These are phyloP conservation scores for Acanthosepion esculentum DNA, from an alignment of 2,888 invertebrate genomes.

Conservation along the genomic window DNA sequence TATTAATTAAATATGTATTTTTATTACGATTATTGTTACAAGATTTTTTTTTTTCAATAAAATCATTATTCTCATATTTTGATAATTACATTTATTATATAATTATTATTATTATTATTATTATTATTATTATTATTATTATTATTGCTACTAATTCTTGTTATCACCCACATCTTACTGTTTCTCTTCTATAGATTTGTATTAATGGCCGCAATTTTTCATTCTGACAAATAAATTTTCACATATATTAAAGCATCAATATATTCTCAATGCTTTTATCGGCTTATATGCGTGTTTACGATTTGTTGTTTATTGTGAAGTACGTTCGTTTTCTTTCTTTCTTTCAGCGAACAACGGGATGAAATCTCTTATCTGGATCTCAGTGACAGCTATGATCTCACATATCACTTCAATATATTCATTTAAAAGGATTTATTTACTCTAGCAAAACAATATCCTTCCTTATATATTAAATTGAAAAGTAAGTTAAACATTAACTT, in stretches of 20 bases:
- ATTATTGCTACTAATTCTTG: constrained; percentile 17
- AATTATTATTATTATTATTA: constrained; percentile 48
- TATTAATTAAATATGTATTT: background rate
- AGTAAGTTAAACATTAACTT: no score
- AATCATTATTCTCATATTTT: background rate
- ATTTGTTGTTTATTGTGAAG: no score
- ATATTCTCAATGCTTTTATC: background rate
- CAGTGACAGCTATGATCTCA: no score
- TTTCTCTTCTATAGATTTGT: background rate
- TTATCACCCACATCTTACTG: background rate
- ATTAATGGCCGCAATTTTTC: background rate
- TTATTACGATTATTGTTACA: background rate
- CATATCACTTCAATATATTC: no score
- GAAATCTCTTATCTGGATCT: no score
- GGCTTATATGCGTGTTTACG: no score
- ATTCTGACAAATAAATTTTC: background rate
- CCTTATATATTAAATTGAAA: no score
- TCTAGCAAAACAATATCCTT: no score
- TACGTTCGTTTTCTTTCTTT: no score
- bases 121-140: constrained; percentile 47
- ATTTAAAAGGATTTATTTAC: no score
- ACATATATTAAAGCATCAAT: background rate
- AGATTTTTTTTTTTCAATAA: no score
- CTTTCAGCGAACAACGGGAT: no score
- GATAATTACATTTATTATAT: constrained; percentile 48